Evolutionary conservation across 1,140 invertebrate genomes (phyloP).

Genomic region (Brachionus asplanchnoidis): DNA sequence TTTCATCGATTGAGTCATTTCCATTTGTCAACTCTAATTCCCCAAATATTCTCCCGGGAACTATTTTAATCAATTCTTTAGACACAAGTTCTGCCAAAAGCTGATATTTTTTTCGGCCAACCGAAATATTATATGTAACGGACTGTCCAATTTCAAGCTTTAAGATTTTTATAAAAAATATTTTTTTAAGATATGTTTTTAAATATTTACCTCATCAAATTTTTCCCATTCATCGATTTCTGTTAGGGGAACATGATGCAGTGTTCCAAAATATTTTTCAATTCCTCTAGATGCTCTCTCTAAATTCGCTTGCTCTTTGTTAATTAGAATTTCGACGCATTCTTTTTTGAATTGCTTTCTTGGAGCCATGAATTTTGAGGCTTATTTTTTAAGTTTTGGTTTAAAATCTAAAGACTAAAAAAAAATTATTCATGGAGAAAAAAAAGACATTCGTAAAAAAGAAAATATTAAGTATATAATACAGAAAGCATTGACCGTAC

Average conservation of each 20-base stretch:
- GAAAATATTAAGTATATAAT: too few species aligned
- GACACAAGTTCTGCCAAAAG: not conserved
- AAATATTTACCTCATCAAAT: not conserved
- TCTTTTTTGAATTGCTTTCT: not conserved
- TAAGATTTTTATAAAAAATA: not conserved
- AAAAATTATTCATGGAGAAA: too few species aligned
- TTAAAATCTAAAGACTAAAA: too few species aligned
- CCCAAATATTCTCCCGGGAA: not conserved
- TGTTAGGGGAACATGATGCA: not conserved
- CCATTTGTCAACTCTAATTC: not conserved
- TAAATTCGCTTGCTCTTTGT: not conserved
- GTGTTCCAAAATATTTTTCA: not conserved
- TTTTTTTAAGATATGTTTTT: too few species aligned
- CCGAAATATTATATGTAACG: not conserved
- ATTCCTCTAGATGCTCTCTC: not conserved
- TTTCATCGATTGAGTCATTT: not conserved
- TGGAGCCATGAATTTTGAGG: too few species aligned
- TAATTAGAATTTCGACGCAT: not conserved
- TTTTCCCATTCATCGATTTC: not conserved
- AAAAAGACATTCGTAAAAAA: too few species aligned
- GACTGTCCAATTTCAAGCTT: not conserved
- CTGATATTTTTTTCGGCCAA: not conserved
- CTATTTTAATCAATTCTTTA: not conserved
- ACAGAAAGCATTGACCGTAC: too few species aligned
- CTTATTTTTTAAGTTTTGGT: too few species aligned